Percentiles rank a stretch among this genome's conserved stretches.
phyloP scores from a whole-genome alignment of 2,797 vertebrate genomes.

The Smutsia gigantea region DNA sequence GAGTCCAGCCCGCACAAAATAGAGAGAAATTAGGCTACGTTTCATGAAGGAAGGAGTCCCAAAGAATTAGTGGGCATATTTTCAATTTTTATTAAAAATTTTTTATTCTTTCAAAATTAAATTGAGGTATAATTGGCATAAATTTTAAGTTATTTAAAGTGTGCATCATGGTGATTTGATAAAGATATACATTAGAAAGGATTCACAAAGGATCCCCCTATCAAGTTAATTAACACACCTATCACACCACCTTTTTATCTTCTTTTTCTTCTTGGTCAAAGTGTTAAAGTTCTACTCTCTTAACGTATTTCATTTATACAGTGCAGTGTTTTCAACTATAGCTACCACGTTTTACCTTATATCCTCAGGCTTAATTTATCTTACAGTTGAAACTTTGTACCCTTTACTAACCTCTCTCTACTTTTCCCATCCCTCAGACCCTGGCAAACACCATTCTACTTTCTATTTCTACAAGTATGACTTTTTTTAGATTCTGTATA shows the following conservation, averaged over 20 bases:
- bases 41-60: neutral
- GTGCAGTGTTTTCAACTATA: neutral
- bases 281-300: neutral
- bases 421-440: too few relatives aligned
- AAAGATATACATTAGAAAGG: neutral
- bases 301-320: neutral
- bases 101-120: neutral
- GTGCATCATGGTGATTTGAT: neutral
- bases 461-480: neutral
- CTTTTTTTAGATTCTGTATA: neutral
- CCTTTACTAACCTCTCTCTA: neutral
- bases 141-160: neutral
- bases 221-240: neutral
- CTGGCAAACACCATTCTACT: neutral
- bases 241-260: neutral
- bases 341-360: neutral
- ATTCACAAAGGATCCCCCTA: too few relatives aligned
- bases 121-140: neutral
- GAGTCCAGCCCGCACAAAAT: neutral
- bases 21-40: neutral
- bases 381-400: neutral
- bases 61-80: neutral
- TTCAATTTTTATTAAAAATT: neutral
- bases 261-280: neutral
- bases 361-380: neutral